These are phyloP conservation scores for Pollimyrus isidori DNA, from an alignment of 2,113 vertebrate species.

Conservation along the genomic window DNA sequence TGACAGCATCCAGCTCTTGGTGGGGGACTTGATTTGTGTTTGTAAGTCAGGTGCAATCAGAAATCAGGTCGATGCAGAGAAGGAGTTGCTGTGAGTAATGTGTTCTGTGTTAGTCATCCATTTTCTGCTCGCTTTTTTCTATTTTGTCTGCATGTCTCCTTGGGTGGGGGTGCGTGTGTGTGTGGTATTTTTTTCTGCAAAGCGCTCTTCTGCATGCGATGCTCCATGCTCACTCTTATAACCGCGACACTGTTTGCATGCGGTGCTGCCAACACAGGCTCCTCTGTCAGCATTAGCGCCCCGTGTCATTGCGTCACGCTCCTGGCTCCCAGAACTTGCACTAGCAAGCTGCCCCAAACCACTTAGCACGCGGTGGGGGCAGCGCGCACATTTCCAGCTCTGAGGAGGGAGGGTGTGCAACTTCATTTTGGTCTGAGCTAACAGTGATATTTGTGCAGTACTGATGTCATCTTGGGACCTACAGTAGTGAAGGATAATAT, in stretches of 20 bases:
- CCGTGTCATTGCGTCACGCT: not conserved
- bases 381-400: not conserved
- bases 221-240: not conserved
- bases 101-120: not conserved
- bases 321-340: not conserved
- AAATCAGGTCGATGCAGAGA: not conserved
- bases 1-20: not conserved
- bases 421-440: not conserved
- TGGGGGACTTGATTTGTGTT: not conserved
- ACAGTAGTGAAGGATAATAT: not conserved
- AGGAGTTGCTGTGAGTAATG: not conserved
- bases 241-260: not conserved
- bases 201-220: too few species aligned
- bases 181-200: not conserved
- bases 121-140: not conserved
- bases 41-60: not conserved
- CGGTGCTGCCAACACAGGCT: not conserved
- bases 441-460: not conserved
- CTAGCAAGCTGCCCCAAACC: not conserved
- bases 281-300: not conserved
- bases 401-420: not conserved
- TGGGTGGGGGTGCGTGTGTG: not conserved
- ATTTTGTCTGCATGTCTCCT: not conserved
- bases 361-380: not conserved
- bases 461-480: not conserved